A percentile compares a stretch with the other conserved stretches of the same genome.
Evolutionary conservation across 2,888 invertebrate species (phyloP).

Genomic region (Entomobrya multifasciata): DNA sequence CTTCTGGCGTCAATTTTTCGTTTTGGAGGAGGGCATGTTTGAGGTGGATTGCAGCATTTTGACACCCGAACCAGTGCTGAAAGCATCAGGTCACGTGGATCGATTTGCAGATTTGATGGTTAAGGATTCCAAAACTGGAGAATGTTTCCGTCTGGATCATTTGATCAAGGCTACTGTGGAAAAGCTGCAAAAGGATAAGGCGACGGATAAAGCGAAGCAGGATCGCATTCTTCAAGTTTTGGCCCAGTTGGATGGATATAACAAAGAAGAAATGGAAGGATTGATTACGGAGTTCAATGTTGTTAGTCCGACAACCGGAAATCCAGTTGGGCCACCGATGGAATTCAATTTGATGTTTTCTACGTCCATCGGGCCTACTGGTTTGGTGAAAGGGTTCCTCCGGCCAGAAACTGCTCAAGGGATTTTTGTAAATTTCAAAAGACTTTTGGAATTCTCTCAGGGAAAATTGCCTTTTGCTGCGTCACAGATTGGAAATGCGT

Average conservation of each 20-base stretch:
- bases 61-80: conserved; percentile 97
- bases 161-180: conserved; percentile 97
- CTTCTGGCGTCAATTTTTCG: conserved; percentile 97
- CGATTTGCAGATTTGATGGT: conserved; percentile 99
- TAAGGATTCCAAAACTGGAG: conserved; percentile 96
- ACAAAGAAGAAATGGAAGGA: conserved; percentile 91
- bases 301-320: conserved; percentile 97
- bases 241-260: conserved; percentile 91
- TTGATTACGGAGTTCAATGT: conserved; percentile 94
- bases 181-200: conserved; percentile 92
- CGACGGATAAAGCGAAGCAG: conserved; percentile 82
- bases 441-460: conserved; percentile 97
- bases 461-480: conserved; percentile 98
- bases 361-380: conserved; percentile 98
- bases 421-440: conserved; percentile 99
- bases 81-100: conserved; percentile 99
- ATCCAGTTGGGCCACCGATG: conserved; percentile 96
- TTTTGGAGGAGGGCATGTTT: conserved; percentile 98
- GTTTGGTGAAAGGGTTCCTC: conserved; percentile 88
- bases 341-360: conserved; percentile 99
- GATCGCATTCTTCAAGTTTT: conserved; percentile 77
- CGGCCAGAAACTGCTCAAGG: conserved; percentile 99
- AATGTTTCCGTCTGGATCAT: conserved; percentile 98
- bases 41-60: conserved; percentile 99
- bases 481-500: conserved; percentile 99